phyloP scores from a whole-genome alignment of 2,888 invertebrate genomes.

The Rhogogaster chlorosoma region DNA sequence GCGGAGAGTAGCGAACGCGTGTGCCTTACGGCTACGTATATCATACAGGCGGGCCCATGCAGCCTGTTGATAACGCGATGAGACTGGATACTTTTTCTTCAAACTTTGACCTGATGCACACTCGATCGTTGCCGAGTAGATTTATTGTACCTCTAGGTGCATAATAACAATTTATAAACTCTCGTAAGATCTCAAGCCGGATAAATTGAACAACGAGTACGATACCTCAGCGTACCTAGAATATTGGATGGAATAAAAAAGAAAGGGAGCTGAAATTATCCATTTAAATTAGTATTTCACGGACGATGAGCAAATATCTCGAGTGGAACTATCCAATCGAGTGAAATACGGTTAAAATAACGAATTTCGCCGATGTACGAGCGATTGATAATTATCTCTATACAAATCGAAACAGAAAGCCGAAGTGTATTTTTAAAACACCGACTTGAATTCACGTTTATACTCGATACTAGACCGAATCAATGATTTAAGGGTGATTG shows the following conservation, averaged over 20 bases:
- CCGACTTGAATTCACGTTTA: neutral
- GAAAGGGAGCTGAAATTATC: neutral
- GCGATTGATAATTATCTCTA: neutral
- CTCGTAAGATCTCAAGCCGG: neutral
- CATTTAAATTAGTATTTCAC: constrained; percentile 25
- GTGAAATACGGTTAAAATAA: constrained; percentile 12
- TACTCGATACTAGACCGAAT: constrained; percentile 23
- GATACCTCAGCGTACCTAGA: too few relatives aligned
- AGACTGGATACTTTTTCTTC: neutral
- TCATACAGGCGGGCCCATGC: neutral
- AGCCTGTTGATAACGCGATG: neutral
- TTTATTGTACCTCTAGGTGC: neutral
- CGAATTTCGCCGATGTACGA: neutral
- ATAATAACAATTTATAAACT: neutral
- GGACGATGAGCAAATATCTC: constrained; percentile 4
- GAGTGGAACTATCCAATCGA: constrained; percentile 8
- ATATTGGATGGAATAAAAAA: neutral
- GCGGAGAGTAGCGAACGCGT: neutral
- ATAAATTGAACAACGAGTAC: neutral
- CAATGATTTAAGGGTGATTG: constrained; percentile 39
- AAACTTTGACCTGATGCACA: neutral
- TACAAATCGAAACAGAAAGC: neutral
- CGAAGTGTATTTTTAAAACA: neutral
- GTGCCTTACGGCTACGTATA: neutral
- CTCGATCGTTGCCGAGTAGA: neutral